Base-by-base conservation (phyloP, 2,888 invertebrate species). In the Polylopha cassiicola region DNA sequence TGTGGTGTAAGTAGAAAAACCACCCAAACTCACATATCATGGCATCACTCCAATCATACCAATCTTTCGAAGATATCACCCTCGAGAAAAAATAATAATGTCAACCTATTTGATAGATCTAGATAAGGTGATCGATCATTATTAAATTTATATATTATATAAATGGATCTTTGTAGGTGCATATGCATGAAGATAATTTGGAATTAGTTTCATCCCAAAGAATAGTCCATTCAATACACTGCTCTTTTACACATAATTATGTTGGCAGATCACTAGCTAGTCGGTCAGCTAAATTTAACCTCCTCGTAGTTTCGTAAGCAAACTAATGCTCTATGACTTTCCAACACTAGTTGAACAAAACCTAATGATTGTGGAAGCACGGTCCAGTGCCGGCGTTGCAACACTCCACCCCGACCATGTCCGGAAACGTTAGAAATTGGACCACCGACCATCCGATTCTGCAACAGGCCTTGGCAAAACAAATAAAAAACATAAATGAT, bases 291-390 rank as follows among this genome's bases (percentile, higher is more conserved):
- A 39, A 32, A 14, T 41, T 24, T 36, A 41, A 41, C 66, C 62
- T 70, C 63, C 61, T 48, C 55, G 48, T 54, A 51, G 54, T 69
- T 65, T 61, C 54, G 59, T 58, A 65, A 67, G 52, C 47, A 48
- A 53, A 48, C 47, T 56, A 58, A 50, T 42, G 44, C 42, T 36
- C 37, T 32, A 29, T 37, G 18, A 30, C 41, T 41, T 41, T 41
- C 41, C 36, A 36, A 24, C 39, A 36, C 47, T 42, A 54, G 50
- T 45, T 53, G 46, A 50, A 57, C 55, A 56, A 55, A n/a, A 57
- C 54, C 56, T 64, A 71, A 67, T 63, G 62, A 62, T 58, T 43
- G 68, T 72, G 81, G 81, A 79, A 73, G 60, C 59, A 72, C 73
- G 80, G 65, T 65, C 62, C 70, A 72, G 51, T 58, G 79, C 66